These are phyloP conservation scores for Phrixothrix hirtus DNA, from an alignment of 2,888 invertebrate genomes.

Conservation along the genomic window DNA sequence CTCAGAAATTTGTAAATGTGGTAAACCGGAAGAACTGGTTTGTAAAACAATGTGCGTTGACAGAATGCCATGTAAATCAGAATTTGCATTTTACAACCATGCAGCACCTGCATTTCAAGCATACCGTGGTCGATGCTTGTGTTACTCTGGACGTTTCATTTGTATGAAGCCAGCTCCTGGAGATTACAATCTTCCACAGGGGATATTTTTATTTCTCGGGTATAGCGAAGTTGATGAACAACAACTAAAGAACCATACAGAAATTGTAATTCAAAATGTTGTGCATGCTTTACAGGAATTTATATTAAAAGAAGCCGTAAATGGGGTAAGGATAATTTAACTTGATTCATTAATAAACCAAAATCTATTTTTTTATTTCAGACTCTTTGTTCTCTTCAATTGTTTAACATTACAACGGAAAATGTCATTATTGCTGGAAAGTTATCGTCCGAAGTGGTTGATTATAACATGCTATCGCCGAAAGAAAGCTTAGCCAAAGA, in stretches of 20 bases:
- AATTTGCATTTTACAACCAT: slow-evolving; percentile 88
- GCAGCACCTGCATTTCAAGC: slow-evolving; percentile 90
- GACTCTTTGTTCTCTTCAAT: slow-evolving; percentile 82
- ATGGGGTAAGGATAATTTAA: slow-evolving; percentile 62
- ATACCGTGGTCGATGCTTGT: slow-evolving; percentile 84
- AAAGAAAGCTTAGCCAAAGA: slow-evolving; percentile 70
- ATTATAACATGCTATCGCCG: slow-evolving; percentile 65
- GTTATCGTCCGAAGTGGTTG: slow-evolving; percentile 68
- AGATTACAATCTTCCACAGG: slow-evolving; percentile 78
- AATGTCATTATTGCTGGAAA: slow-evolving; percentile 86
- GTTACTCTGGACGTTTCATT: slow-evolving; percentile 89
- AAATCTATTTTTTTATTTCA: slow-evolving; percentile 56
- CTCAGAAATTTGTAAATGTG: slow-evolving; percentile 88
- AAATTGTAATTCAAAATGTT: slow-evolving; percentile 82
- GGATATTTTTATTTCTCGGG: slow-evolving; percentile 85
- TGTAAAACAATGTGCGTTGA: slow-evolving; percentile 90
- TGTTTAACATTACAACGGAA: slow-evolving; percentile 85
- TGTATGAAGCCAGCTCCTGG: slow-evolving; percentile 84
- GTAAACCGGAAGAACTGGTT: slow-evolving; percentile 73
- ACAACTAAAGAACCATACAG: slow-evolving; percentile 75
- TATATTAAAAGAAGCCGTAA: slow-evolving; percentile 71
- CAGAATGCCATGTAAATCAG: slow-evolving; percentile 82
- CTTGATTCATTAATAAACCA: no score
- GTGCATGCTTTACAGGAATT: slow-evolving; percentile 81
- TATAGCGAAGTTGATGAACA: slow-evolving; percentile 90